Base-by-base conservation (phyloP, 2,113 vertebrate species). In the Percopsis transmontana region DNA sequence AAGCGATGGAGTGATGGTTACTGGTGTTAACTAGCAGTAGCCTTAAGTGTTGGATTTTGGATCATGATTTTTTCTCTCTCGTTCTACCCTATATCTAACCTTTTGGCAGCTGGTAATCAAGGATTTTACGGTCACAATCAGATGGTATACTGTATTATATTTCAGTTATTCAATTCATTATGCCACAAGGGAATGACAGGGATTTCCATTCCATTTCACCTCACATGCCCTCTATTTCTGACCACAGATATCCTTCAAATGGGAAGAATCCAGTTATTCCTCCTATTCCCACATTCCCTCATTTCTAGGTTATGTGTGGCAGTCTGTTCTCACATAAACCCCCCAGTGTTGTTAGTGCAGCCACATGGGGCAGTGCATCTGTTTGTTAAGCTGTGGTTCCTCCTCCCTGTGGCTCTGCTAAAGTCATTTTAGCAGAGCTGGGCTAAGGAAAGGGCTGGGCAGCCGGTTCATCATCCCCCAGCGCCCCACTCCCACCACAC, bases 301-400 rank as follows among this genome's bases (percentile, higher is more conserved):
- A 21, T 24, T 18, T 15, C 3, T 8, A 6, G 41, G 20, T n/a
- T 38, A 20, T 40, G 24, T 33, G 53, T 47, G n/a, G 15, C 21
- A 18, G 40, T 47, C 4, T 50, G 45, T 47, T 55, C 33, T 15
- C 24, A 63, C 42, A 68, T 39, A 61, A 52, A 9, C 16, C 0
- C 5, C 9, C 27, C 27, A 33, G 27, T 19, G 41, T 50, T 56
- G 47, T 60, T 44, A 9, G 18, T 21, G 53, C 57, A 38, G 42
- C 48, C 14, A 16, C 21, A 5, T 1, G 27, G 66, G 74, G 58
- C 73, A 72, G 59, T 33, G 70, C 72, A 72, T 67, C 54, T 15
- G 56, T 67, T 58, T 72, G 78, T 74, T 58, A 70, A 62, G 13
- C 54, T 76, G 52, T 21, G 68, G 66, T 59, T 53, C 64, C 56